A percentile compares a stretch with the other conserved stretches of the same genome.
These are phyloP conservation scores for Frieseomelitta varia DNA, from an alignment of 1,140 invertebrate species.

Conservation along the genomic window DNA sequence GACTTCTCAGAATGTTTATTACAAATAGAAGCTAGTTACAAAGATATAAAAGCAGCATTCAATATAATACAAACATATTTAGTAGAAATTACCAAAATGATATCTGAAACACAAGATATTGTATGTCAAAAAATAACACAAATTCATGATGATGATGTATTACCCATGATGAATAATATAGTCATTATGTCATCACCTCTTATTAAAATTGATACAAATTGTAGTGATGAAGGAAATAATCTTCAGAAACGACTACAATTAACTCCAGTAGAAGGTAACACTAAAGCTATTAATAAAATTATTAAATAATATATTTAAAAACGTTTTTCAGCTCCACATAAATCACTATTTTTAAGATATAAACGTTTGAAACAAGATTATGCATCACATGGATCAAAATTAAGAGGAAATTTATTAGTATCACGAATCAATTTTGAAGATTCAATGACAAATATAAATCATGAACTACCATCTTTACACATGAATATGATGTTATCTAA, in stretches of 20 bases:
- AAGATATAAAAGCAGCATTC: constrained; percentile 59
- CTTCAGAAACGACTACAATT: constrained; percentile 65
- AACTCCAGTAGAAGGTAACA: constrained; percentile 72
- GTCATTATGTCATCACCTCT: constrained; percentile 71
- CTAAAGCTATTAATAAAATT: not conserved
- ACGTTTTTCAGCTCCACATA: constrained; percentile 64
- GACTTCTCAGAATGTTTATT: constrained; percentile 62
- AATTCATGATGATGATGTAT: constrained; percentile 24
- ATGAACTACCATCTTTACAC: constrained; percentile 41
- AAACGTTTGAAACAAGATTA: constrained; percentile 49
- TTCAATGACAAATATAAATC: constrained; percentile 45
- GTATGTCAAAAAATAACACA: constrained; percentile 16
- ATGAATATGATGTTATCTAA: constrained; percentile 29
- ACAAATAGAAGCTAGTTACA: constrained; percentile 67
- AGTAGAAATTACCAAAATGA: constrained; percentile 12
- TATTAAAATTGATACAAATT: constrained; percentile 67
- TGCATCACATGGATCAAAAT: constrained; percentile 17
- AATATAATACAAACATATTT: constrained; percentile 59
- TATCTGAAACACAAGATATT: constrained; percentile 21
- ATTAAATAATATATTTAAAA: not conserved
- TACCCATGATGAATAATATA: constrained; percentile 51
- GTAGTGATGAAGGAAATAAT: constrained; percentile 41
- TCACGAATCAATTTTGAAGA: constrained; percentile 74
- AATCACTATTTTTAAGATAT: constrained; percentile 71
- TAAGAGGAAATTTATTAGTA: constrained; percentile 60